A percentile compares a stretch with the other conserved stretches of the same genome.
These are phyloP conservation scores for Columba guinea DNA, from an alignment of 2,797 vertebrate species.

Conservation along the genomic window DNA sequence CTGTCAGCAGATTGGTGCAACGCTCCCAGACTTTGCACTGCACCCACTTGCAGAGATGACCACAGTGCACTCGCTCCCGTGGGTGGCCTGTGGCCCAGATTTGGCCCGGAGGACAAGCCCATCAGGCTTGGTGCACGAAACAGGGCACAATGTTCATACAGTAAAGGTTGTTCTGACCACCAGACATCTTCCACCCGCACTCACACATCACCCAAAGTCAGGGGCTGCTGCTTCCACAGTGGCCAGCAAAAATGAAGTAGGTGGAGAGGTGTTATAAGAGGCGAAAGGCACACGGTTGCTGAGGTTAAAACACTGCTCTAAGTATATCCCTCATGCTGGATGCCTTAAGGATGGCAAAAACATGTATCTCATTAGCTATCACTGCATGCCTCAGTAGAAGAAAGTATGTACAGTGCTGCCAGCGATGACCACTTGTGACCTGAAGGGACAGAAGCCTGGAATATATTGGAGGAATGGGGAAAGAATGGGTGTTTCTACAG, in stretches of 20 bases:
- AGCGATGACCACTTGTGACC: neutral
- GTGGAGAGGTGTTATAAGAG: neutral
- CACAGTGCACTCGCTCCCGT: neutral
- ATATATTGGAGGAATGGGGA: neutral
- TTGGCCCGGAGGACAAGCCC: neutral
- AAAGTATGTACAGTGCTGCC: neutral
- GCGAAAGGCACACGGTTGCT: neutral
- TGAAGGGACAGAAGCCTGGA: neutral
- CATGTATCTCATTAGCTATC: neutral
- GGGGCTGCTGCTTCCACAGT: neutral
- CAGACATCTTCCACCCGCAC: neutral
- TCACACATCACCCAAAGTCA: neutral
- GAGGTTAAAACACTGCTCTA: neutral
- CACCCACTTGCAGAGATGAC: neutral
- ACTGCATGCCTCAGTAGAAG: neutral
- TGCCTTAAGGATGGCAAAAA: neutral
- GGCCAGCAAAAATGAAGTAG: neutral
- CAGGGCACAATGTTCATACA: neutral
- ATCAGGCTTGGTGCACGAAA: neutral
- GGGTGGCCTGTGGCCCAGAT: neutral
- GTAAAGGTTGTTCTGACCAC: neutral
- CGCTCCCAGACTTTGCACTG: rapidly evolving
- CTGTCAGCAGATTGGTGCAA: neutral
- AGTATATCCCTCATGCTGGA: neutral
- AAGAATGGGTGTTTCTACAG: neutral